Evolutionary conservation across 2,113 vertebrate species (phyloP), one percentile per base, ranked within the genome.

Genomic region (Noctilio leporinus): DNA sequence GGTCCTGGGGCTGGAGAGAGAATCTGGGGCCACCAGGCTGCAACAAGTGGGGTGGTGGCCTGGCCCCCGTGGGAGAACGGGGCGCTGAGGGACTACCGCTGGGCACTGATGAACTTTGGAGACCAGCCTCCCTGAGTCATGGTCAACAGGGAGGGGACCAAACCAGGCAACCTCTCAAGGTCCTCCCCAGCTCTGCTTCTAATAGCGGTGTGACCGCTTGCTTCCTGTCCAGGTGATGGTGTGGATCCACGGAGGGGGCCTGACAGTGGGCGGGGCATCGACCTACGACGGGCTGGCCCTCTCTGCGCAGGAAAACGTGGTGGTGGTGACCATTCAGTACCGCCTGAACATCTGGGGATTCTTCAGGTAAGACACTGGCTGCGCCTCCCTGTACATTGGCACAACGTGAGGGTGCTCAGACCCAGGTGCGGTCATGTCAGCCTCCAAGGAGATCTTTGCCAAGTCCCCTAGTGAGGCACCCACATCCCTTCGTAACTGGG

Each of bases 281-380:
- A 93, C 96, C 55, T 98, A 95, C 51, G 98, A 99, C 10, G 98
- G 98, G 2, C 65, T 98, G 28, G 86, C 93, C 0, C 93, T 99
- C 35, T 98, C 98, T 49, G 98, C 98, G 22, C 98, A 98, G 95
- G 98, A 99, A 85, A 98, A 99, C 20, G 96, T 99, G 15, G 98
- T 99, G n/a, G 97, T 98, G 55, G 99, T 99, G 33, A 53, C 97
- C 28, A 98, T 99, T 53, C 99, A 99, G 93, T 99, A 99, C 85
- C 98, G 98, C 24, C 97, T 99, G 16, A 98, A 98, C 51, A 97
- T 99, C 84, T 97, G 98, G 90, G 99, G 99, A 14, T 99, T 98
- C 95, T 96, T 99, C 62, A 99, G 99, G 99, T 99, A 97, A 94
- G 94, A 15, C 4, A 0, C 0, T 7, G 26, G 30, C 4, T 30